Evolutionary conservation across 53 echinoderm and acorn worm species (phyloP), one percentile per base, ranked within the genome.

Genomic region (Arbacia lixula): DNA sequence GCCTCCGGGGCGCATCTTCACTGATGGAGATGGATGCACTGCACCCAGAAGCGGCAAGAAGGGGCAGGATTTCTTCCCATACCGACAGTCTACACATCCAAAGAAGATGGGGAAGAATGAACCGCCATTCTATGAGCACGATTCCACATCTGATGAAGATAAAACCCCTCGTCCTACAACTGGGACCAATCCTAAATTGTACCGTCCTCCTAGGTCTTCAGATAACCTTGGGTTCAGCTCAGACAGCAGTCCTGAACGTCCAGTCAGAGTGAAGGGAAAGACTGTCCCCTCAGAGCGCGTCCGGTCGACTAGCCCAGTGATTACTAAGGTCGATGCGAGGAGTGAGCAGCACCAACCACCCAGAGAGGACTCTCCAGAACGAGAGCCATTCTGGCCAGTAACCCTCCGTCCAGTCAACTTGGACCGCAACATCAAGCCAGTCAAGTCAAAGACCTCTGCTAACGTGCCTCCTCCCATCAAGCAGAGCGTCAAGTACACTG

Each of bases 161-260:
- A 69, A 85, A 42, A 60, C 51, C 12, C 86, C 87, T 32, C 56
- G 60, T 36, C 49, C 88, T 28, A 67, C 66, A 37, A 52, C 72
- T 37, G 79, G 68, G 2, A 81, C 85, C 5, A 37, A 84, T 12
- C 78, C 89, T 31, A 83, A 85, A 17, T 74, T 96, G 1, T 96
- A 96, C 72, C 74, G 88, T 25, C 86, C 38, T 25, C 96, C 93
- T 1, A 82, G 60, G 51, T 93, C 95, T 49, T 73, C 87, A 25
- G 93, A 96, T 65, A 93, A 96, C 55, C 83, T 96, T 36, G 96
- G 96, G 1, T 93, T 69, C 65, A 93, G 93, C 68, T 96, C 96
- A 21, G 96, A 96, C 69, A 96, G 96, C 83, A 93, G 96, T 86
- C 90, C 89, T 12, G 86, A 83, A 22, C 80, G 87, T 17, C 83